These are phyloP conservation scores for Drosophila nr. perissopoda DNA, from an alignment of 2,888 invertebrate genomes.

Conservation along the genomic window DNA sequence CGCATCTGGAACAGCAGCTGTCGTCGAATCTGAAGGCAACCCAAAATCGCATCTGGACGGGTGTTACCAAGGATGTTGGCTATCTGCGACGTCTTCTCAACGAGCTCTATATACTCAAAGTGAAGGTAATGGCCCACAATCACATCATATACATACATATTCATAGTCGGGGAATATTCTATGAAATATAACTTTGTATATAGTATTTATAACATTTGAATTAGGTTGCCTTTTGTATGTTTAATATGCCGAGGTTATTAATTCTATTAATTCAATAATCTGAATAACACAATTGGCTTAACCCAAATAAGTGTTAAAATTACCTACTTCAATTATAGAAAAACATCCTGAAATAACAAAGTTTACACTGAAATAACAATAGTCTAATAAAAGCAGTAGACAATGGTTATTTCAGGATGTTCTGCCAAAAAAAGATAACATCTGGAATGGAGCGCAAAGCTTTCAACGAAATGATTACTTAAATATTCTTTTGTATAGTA, in stretches of 20 bases:
- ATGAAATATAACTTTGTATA: neutral
- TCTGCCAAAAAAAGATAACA: neutral
- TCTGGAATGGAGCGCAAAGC: neutral
- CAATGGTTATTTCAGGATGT: neutral
- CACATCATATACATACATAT: conserved; percentile 16
- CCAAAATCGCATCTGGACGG: conserved; percentile 91
- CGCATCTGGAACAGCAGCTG: conserved; percentile 91
- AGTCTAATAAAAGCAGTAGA: neutral
- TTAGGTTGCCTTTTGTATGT: neutral
- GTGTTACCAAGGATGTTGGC: conserved; percentile 90
- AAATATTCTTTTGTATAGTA: neutral
- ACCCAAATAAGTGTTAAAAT: neutral
- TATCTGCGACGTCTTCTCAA: conserved; percentile 91
- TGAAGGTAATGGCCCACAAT: conserved; percentile 87
- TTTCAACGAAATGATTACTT: neutral
- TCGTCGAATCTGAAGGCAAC: conserved; percentile 91
- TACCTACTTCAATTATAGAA: neutral
- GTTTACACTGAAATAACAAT: neutral
- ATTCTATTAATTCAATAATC: neutral
- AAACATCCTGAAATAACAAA: neutral
- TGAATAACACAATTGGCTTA: neutral
- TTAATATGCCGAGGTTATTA: neutral
- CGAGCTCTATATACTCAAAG: conserved; percentile 92
- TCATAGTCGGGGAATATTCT: neutral
- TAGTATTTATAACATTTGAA: neutral